These are phyloP conservation scores for Sarcoramphus papa DNA, from an alignment of 2,797 vertebrate species.

Conservation along the genomic window DNA sequence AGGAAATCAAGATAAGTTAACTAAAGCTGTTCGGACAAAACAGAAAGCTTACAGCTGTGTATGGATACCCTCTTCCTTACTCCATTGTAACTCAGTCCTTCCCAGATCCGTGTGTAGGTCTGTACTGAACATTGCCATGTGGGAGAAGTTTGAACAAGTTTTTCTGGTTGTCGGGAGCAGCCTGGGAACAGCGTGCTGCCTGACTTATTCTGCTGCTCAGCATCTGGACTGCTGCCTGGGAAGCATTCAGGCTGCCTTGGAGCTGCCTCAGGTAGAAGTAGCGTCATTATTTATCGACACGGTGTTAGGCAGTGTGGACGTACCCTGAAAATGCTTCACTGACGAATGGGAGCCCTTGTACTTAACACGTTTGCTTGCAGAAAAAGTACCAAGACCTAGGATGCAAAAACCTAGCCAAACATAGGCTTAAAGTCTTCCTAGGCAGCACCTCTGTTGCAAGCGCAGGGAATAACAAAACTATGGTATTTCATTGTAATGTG, in stretches of 20 bases:
- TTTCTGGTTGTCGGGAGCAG: constrained; percentile 52
- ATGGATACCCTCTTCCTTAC: not conserved
- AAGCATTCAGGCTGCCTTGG: not conserved
- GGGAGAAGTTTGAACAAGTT: constrained; percentile 29
- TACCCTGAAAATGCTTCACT: not conserved
- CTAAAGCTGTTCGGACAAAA: not conserved
- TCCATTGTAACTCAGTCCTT: not conserved
- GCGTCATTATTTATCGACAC: fast-evolving
- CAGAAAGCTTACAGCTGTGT: not conserved
- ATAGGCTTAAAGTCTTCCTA: not conserved
- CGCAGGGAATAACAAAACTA: not conserved
- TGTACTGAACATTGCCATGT: not conserved
- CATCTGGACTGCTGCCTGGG: not conserved
- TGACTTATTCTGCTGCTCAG: not conserved
- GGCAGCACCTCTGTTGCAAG: not conserved
- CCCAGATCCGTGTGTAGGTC: not conserved
- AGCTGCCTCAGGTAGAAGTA: not conserved
- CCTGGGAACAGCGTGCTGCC: not conserved
- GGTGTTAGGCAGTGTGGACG: fast-evolving
- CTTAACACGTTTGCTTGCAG: not conserved
- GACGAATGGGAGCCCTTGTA: not conserved
- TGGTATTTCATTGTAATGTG: not conserved
- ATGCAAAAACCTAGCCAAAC: not conserved
- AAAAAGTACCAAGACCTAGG: not conserved
- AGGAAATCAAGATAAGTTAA: not conserved